Evolutionary conservation across 2,888 invertebrate genomes (phyloP), one percentile per base, ranked within the genome.

Genomic region (Argyresthia goedartella): DNA sequence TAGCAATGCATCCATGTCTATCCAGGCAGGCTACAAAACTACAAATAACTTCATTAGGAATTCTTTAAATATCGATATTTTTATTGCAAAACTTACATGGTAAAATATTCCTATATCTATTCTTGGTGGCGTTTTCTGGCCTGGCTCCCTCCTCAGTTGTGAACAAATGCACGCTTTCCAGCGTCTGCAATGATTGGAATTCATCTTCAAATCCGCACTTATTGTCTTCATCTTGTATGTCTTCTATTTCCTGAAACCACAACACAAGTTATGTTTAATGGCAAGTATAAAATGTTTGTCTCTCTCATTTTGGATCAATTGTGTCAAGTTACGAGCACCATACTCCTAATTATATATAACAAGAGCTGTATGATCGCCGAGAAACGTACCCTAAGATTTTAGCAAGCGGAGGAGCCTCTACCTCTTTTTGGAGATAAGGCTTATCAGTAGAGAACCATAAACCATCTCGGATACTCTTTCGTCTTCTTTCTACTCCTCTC

Each of bases 81-180:
- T 4, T 25, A 25, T 25, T 6, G 6, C 2, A 25, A 25, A 25
- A 73, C 81, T 76, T 67, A 85, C 84, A 99, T 59, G 99, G 99
- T 69, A 99, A 88, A 74, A 99, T 97, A 81, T 99, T 99, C 74
- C 96, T 95, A 78, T 98, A 99, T 78, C 99, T 90, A 87, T 99
- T 99, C 77, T 98, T 98, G 56, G 90, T 89, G 53, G 92, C 89
- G 80, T 98, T 98, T 71, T 96, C 95, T 3, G 92, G 88, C 69
- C 92, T 92, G 63, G 92, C 91, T 34, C 98, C 98, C 77, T 97
- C 97, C 60, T 92, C 92, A 44, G 96, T 89, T 14, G 95, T 95
- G 76, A 95, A 96, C 51, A 95, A 88, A 72, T 96, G 94, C 60
- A 95, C 91, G 63, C 95, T 95, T 72, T 98, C 98, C 73, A 96